Evolutionary conservation across 1,140 invertebrate species (phyloP), one percentile per base, ranked within the genome.

Genomic region (Andricus grossulariae): DNA sequence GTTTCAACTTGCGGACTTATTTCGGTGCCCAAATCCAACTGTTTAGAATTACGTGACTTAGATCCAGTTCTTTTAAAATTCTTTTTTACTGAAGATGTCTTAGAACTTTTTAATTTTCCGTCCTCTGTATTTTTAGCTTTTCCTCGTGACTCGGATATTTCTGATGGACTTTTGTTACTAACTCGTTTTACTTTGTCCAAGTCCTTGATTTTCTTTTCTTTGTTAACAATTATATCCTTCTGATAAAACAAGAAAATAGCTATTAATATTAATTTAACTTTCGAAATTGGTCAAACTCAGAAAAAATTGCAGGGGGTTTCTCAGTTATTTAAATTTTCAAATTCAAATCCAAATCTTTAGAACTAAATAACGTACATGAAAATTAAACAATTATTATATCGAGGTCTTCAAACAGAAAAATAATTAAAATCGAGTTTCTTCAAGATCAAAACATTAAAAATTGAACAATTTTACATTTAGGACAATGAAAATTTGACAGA

Each of bases 41-140:
- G 12, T 55, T 54, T 73, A 25, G 51, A 73, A 73, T 73, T 73
- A 75, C 71, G 54, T 80, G 2, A 66, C 45, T 76, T 74, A 75
- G 50, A 54, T 70, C 5, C 13, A 50, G 55, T n/a, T 76, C 51
- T 55, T 72, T 55, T 51, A 39, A 39, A 71, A n/a, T 73, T 16
- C 8, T 73, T 76, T 25, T 72, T 75, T n/a, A 50, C 19, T 71
- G 45, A 66, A 39, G 21, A 16, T n/a, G 25, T 66, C 25, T 39
- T 66, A 15, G 60, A 32, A 39, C n/a, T 66, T 66, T 66, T 66
- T 66, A 39, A 39, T 39, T 7, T 66, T 4, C 12, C 55, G 2
- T 66, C 57, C 15, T 39, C 57, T 39, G 32, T 13, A 66, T 32
- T 66, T 39, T 39, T 66, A 15, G 32, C 25, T 25, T 66, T 66